Evolutionary conservation across 2,797 vertebrate genomes (phyloP).

Genomic region (Mycteria americana): DNA sequence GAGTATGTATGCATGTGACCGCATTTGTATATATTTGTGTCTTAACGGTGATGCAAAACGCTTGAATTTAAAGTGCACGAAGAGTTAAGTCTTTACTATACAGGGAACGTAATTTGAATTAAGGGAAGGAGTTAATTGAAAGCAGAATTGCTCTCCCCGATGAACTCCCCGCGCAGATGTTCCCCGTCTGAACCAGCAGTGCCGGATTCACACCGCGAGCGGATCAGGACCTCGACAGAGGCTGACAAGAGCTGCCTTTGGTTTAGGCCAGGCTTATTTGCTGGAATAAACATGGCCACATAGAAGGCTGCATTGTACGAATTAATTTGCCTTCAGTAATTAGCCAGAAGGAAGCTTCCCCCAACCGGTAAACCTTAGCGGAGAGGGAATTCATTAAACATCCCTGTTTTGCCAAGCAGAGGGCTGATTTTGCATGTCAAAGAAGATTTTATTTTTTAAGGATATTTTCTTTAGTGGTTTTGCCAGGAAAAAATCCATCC

Average conservation of each 20-base stretch:
- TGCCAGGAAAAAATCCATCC: background rate
- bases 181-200: background rate
- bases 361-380: background rate
- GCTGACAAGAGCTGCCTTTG: background rate
- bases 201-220: accelerated
- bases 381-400: background rate
- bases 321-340: background rate
- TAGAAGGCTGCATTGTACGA: background rate
- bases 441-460: background rate
- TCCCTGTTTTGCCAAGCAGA: conserved; percentile 5
- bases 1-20: accelerated
- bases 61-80: background rate
- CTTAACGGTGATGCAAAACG: background rate
- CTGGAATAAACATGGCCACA: background rate
- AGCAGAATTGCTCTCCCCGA: background rate
- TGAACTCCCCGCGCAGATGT: accelerated
- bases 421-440: conserved; percentile 47
- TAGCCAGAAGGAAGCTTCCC: background rate
- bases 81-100: background rate
- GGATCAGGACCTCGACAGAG: accelerated
- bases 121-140: background rate
- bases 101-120: background rate
- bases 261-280: background rate
- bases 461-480: conserved; percentile 13
- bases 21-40: accelerated